Evolutionary conservation across 1,140 invertebrate species (phyloP), one percentile per base, ranked within the genome.

Genomic region (Trachymyrmex cornetzi): DNA sequence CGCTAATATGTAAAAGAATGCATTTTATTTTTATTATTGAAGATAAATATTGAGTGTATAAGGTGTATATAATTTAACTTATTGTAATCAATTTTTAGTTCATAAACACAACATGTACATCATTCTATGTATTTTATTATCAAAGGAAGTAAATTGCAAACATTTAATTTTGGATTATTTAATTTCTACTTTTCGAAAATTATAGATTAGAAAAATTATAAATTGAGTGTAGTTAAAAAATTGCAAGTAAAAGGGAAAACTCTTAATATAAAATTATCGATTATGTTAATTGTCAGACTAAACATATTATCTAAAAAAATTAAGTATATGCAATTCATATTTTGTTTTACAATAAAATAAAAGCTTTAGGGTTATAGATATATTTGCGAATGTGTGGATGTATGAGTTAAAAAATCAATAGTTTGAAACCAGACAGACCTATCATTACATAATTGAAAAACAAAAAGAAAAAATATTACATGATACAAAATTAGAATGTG

Each of bases 361-460:
- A 30, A 82, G 24, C 61, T 59, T 27, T 48, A 38, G 12, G 16
- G 11, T 48, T 16, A 48, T 34, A 50, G 0, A 34, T 34, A 34
- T 71, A 53, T 71, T 14, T 74, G 67, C 5, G 12, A 11, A 19
- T 38, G 11, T 38, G 11, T 64, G 61, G 6, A 27, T 30, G 19
- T 2, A 7, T 38, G 6, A 66, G 11, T 53, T 72, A 61, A 71
- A 82, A 82, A 34, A 59, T 30, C 53, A 72, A 59, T 57, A 57
- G 38, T 74, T 24, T 82, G 67, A 67, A 82, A 19, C 6, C 16
- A 61, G 67, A 11, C 9, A 22, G 55, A 57, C 19, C 2, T 24
- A 19, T 48, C 66, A 22, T 82, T 82, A 72, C 38, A 38, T 74
- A 82, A 82, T 82, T 74, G 2, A 22, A 82, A 61, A 63, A 61